Conservation (phyloP, 2,797 vertebrate species). For the Hoplostethus mediterraneus region DNA sequence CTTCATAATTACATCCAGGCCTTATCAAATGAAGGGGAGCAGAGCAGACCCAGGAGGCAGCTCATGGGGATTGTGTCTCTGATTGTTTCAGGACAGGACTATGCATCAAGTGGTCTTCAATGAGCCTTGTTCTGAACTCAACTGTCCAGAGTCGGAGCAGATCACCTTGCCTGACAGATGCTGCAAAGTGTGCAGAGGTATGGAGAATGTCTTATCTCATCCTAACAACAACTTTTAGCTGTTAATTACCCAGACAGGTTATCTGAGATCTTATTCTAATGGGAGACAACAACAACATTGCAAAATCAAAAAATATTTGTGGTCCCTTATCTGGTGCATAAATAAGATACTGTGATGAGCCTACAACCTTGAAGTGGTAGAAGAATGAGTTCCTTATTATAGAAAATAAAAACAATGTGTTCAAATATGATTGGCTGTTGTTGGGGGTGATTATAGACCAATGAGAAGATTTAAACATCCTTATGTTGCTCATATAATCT, state of each 20-base stretch:
- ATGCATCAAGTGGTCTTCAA: slow-evolving; percentile 89
- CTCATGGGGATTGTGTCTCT: slow-evolving; percentile 49
- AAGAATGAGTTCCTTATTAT: too few species aligned
- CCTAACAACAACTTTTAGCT: background rate
- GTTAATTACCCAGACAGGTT: too few species aligned
- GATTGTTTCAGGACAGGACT: slow-evolving; percentile 86
- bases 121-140: slow-evolving; percentile 86
- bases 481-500: too few species aligned
- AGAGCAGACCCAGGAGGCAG: slow-evolving; percentile 20
- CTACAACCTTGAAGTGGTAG: too few species aligned
- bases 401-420: too few species aligned
- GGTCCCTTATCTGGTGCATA: too few species aligned
- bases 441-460: too few species aligned
- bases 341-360: too few species aligned
- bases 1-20: slow-evolving; percentile 65
- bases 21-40: slow-evolving; percentile 41
- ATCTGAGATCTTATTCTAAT: background rate
- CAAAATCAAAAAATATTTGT: too few species aligned
- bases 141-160: slow-evolving; percentile 92
- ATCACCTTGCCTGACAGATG: slow-evolving; percentile 92
- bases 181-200: slow-evolving; percentile 98
- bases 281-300: background rate
- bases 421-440: too few species aligned
- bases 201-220: slow-evolving; percentile 5
- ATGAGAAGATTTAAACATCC: too few species aligned